Conservation (phyloP, 2,888 invertebrate species). For the Drosophila histrio region DNA sequence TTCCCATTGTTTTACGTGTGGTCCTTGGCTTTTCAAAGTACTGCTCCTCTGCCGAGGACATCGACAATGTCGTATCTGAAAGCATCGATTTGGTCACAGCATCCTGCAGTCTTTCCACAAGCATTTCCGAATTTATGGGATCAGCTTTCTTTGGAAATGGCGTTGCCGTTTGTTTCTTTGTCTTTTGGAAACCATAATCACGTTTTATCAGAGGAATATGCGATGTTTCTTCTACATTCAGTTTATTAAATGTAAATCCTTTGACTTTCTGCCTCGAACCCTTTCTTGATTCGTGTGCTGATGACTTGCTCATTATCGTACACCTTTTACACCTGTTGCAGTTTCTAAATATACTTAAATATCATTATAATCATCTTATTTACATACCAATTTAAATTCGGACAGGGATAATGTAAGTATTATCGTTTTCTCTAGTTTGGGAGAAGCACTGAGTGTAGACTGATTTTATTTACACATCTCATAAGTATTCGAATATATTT, state of each 20-base stretch:
- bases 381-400: not conserved
- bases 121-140: slow-evolving; percentile 5
- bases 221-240: slow-evolving; percentile 14
- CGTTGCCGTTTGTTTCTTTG: slow-evolving; percentile 26
- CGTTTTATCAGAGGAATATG: slow-evolving; percentile 22
- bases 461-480: not conserved
- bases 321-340: not conserved
- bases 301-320: not conserved
- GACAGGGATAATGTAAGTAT: not conserved
- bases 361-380: not conserved
- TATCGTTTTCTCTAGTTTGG: not conserved
- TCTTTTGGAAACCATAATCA: slow-evolving; percentile 44
- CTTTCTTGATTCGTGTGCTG: not conserved
- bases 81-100: not conserved
- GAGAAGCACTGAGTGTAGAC: not conserved
- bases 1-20: not conserved
- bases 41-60: not conserved
- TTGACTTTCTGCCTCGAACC: not conserved
- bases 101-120: slow-evolving; percentile 12
- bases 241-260: not conserved
- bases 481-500: not conserved
- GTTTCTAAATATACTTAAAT: not conserved
- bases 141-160: slow-evolving; percentile 34
- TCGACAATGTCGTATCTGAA: not conserved
- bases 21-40: not conserved